phyloP scores from a whole-genome alignment of 2,888 invertebrate genomes.

The Epirrita christyi region DNA sequence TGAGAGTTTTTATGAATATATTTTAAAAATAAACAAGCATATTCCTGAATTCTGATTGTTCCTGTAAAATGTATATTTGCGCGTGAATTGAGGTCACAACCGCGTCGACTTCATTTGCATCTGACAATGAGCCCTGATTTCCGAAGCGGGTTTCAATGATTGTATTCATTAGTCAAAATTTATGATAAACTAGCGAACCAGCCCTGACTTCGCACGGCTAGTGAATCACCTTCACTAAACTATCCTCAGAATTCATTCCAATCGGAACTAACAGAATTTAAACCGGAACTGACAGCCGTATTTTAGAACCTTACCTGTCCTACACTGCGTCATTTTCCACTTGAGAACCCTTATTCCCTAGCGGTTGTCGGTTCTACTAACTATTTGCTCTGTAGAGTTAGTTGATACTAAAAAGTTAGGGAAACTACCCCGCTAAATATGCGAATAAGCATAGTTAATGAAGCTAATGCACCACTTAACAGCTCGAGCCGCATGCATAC shows the following conservation, averaged over 20 bases:
- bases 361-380: too few relatives aligned
- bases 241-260: too few relatives aligned
- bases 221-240: too few relatives aligned
- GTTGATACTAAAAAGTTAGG: neutral
- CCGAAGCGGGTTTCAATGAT: constrained; percentile 1
- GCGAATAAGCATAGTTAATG: constrained; percentile 8
- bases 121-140: constrained; percentile 5
- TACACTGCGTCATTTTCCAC: too few relatives aligned
- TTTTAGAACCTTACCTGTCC: too few relatives aligned
- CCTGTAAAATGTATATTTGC: neutral
- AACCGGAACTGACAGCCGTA: too few relatives aligned
- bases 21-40: too few relatives aligned
- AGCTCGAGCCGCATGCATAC: constrained; percentile 6
- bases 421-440: constrained; percentile 6
- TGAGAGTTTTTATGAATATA: too few relatives aligned
- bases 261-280: too few relatives aligned
- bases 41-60: constrained; percentile 4
- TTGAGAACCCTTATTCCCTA: too few relatives aligned
- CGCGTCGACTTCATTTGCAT: constrained; percentile 7
- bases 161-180: neutral
- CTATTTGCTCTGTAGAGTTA: too few relatives aligned
- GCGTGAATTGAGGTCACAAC: constrained; percentile 7
- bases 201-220: too few relatives aligned
- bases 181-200: neutral
- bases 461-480: constrained; percentile 11